A percentile compares a stretch with the other conserved stretches of the same genome.
Evolutionary conservation across 2,113 vertebrate species (phyloP).

Genomic region (Chunga burmeisteri): DNA sequence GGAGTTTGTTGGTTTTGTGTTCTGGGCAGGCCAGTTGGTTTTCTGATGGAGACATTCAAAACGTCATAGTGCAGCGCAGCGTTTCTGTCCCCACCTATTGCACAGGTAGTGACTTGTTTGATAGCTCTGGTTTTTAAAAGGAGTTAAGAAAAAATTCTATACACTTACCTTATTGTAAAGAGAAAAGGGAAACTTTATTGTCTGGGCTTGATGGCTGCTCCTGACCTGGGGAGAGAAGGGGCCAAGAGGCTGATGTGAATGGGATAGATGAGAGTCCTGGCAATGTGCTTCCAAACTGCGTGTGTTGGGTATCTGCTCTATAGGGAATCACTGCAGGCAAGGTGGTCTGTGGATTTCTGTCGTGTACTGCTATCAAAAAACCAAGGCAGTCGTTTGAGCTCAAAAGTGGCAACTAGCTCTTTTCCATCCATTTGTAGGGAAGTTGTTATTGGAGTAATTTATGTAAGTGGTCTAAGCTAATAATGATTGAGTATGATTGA

Average conservation of each 20-base stretch:
- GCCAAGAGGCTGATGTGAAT: neutral
- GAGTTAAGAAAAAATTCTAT: neutral
- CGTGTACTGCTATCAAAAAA: neutral
- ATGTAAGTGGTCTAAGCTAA: neutral
- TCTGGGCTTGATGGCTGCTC: neutral
- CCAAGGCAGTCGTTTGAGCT: neutral
- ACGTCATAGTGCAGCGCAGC: fast-evolving
- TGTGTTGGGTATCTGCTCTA: neutral
- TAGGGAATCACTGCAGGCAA: neutral
- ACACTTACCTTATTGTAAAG: neutral
- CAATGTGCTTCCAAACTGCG: neutral
- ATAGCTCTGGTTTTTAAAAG: neutral
- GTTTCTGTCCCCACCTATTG: neutral
- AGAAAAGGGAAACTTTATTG: neutral
- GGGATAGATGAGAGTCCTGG: neutral
- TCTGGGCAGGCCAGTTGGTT: neutral
- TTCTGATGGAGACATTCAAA: neutral
- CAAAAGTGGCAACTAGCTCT: neutral
- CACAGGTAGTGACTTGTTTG: neutral
- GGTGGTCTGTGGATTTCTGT: neutral
- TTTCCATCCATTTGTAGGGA: neutral
- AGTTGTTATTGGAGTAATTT: neutral
- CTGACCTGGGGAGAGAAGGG: neutral
- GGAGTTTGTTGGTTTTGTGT: neutral
- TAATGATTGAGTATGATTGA: neutral